Evolutionary conservation across 30 jellyfish, hydroid and myxozoan genomes (phyloP).

Genomic region (Clytia hemisphaerica): DNA sequence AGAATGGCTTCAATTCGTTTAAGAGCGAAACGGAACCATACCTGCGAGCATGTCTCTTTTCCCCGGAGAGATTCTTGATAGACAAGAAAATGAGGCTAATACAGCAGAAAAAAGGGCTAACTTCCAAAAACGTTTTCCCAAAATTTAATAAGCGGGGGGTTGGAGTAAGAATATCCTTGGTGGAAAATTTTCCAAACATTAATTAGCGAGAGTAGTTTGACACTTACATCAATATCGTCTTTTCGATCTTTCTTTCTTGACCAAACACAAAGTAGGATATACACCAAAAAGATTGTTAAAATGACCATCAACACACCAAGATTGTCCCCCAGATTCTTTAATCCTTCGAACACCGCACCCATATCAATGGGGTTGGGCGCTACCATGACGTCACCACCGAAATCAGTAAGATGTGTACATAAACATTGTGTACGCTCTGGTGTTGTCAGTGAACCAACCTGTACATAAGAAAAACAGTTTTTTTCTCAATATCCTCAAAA

Average conservation of each 20-base stretch:
- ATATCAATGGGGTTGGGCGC: slow-evolving; percentile 93
- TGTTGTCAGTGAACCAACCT: slow-evolving; percentile 66
- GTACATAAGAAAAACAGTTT: not conserved
- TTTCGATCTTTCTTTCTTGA: slow-evolving; percentile 39
- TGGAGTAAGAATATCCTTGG: too few species aligned
- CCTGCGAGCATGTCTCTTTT: too few species aligned
- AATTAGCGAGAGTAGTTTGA: too few species aligned
- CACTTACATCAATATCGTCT: slow-evolving; percentile 46
- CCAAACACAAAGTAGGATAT: slow-evolving; percentile 32
- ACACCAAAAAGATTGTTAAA: slow-evolving; percentile 9
- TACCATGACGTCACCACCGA: slow-evolving; percentile 68
- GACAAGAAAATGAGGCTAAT: too few species aligned
- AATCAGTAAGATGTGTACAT: slow-evolving; percentile 72
- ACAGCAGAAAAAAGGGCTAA: too few species aligned
- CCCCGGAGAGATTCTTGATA: too few species aligned
- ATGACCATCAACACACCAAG: slow-evolving; percentile 41
- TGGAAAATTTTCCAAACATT: too few species aligned
- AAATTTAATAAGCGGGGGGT: too few species aligned
- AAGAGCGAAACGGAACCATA: too few species aligned
- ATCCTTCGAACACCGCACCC: slow-evolving; percentile 66
- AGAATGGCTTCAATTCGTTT: too few species aligned
- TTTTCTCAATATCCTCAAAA: too few species aligned
- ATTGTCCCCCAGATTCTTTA: slow-evolving; percentile 51
- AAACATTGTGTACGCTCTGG: slow-evolving; percentile 48
- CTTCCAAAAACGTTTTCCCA: too few species aligned